Base-by-base conservation (phyloP, 2,797 vertebrate species). In the Peromyscus melanophrys region DNA sequence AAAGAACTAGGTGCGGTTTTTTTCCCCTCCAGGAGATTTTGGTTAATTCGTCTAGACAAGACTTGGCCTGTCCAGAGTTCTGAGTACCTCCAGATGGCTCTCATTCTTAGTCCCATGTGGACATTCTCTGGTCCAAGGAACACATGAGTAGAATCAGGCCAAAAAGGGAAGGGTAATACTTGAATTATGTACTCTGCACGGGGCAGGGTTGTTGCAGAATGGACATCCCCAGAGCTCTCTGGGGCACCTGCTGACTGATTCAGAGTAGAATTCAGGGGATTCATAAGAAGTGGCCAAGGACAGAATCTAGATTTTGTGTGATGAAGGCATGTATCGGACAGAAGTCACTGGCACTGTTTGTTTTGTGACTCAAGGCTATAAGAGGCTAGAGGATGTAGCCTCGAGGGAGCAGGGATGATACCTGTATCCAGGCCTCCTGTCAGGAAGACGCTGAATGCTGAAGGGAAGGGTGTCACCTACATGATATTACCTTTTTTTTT, bases 181-280 rank as follows among this genome's bases (percentile, higher is more conserved):
- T 3, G 19, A 43, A 9, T 10, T 46, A 29, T 29, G 16, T 7
- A 10, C 40, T 19, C 17, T 37, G 25, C 0, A 25, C 0, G 14
- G 34, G 37, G 34, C 2, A 46, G 49, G 46, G 25, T 34, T 75
- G 29, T 52, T 19, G 73, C n/a, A 34, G 63, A 27, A 29, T 16
- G 49, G 40, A 25, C 4, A 16, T 31, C 52, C 10, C 49, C 25
- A 71, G 52, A 55, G 55, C 1, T 34, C 43, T 13, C 43, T 2
- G 0, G 21, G 80, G 23, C 31, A 31, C 52, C 31, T 29, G 7
- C 34, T 37, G 34, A 52, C 52, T 80, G 63, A 61, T 43, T 21
- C 46, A 9, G 29, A n/a, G 23, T 46, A 23, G 37, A 40, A 12
- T 16, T 69, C n/a, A 29, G 61, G 27, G 81, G 16, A 6, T 14